Evolutionary conservation across 2,797 vertebrate genomes (phyloP).

Genomic region (Fundulus diaphanus): DNA sequence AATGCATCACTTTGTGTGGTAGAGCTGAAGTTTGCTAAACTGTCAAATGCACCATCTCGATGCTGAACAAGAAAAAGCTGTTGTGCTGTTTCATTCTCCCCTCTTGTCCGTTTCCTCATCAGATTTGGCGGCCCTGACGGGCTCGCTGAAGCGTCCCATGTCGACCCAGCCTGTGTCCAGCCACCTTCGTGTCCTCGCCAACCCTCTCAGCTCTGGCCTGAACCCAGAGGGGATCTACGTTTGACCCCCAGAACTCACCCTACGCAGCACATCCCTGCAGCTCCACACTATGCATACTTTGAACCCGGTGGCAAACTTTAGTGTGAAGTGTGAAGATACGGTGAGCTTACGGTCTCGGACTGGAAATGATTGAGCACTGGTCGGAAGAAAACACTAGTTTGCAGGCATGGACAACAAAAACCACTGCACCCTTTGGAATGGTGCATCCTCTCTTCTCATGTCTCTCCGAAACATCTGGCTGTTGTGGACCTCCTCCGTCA

Average conservation of each 20-base stretch:
- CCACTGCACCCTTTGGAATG: conserved; percentile 10
- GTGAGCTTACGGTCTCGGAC: conserved; percentile 32
- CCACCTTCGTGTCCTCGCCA: conserved; percentile 92
- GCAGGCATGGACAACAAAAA: conserved; percentile 6
- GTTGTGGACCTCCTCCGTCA: conserved; percentile 47
- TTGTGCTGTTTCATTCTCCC: neutral
- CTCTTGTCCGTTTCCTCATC: conserved; percentile 35
- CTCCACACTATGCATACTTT: conserved; percentile 69
- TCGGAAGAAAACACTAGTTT: conserved; percentile 13
- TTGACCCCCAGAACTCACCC: conserved; percentile 72
- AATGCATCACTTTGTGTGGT: neutral
- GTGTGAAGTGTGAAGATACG: conserved; percentile 37
- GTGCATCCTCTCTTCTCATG: conserved; percentile 5
- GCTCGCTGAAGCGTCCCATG: conserved; percentile 91
- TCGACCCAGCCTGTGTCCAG: conserved; percentile 86
- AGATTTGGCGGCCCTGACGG: conserved; percentile 87
- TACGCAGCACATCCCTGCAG: conserved; percentile 26
- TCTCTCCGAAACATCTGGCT: conserved; percentile 30
- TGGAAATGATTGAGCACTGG: conserved; percentile 45
- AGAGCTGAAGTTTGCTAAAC: neutral
- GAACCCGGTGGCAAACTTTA: conserved; percentile 25
- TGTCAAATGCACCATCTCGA: neutral
- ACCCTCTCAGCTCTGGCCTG: conserved; percentile 88
- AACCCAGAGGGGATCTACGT: conserved; percentile 99
- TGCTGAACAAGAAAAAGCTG: too few relatives aligned